Percentiles rank a stretch among this genome's conserved stretches.
These are phyloP conservation scores for Okamejei kenojei DNA, from an alignment of 2,797 vertebrate species.

Conservation along the genomic window DNA sequence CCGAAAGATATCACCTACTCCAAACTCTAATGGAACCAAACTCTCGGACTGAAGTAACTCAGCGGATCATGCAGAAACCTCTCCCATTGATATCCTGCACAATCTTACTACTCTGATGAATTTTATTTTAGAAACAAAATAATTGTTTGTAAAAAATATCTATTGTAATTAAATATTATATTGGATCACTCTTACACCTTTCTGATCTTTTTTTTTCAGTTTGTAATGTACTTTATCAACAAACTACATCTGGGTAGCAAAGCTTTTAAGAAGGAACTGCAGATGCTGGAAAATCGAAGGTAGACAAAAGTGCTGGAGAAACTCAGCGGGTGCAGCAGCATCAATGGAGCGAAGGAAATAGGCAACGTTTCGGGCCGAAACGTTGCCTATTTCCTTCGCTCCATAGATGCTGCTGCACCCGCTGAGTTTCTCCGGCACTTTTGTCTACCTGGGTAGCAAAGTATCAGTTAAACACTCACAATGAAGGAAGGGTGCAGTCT, in stretches of 20 bases:
- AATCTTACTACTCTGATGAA: not conserved
- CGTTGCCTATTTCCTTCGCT: too few relatives aligned
- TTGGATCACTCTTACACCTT: not conserved
- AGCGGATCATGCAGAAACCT: not conserved
- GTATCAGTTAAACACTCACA: too few relatives aligned
- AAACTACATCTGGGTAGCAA: not conserved
- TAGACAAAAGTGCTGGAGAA: too few relatives aligned
- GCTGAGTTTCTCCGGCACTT: too few relatives aligned
- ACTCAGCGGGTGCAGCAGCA: too few relatives aligned
- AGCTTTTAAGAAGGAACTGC: not conserved
- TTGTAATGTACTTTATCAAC: too few relatives aligned
- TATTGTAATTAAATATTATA: not conserved
- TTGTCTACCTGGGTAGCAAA: too few relatives aligned
- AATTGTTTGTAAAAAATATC: not conserved
- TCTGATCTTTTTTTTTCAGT: not conserved
- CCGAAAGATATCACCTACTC: constrained; percentile 59
- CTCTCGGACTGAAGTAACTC: too few relatives aligned
- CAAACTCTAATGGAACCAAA: constrained; percentile 61
- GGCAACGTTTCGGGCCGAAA: too few relatives aligned
- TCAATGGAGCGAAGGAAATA: too few relatives aligned
- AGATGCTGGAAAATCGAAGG: too few relatives aligned
- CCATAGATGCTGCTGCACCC: too few relatives aligned
- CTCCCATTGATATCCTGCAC: not conserved
- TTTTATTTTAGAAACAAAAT: not conserved
- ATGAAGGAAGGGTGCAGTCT: not conserved